phyloP scores from a whole-genome alignment of 2,888 invertebrate genomes.

The Drosophila siamana region DNA sequence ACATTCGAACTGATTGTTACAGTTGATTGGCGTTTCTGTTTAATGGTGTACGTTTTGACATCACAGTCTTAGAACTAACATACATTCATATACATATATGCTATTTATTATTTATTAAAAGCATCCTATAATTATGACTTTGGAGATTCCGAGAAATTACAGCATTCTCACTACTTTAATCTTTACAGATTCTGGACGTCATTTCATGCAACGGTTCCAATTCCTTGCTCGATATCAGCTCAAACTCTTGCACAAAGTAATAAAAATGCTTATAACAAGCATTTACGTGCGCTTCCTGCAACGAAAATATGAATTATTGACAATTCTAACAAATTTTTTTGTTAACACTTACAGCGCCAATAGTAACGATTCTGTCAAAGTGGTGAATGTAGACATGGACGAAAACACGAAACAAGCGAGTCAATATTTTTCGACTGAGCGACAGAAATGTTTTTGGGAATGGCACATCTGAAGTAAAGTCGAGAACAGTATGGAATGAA shows the following conservation, averaged over 20 bases:
- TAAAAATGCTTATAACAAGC: slow-evolving; percentile 98
- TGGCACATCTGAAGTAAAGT: slow-evolving; percentile 89
- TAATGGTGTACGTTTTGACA: slow-evolving; percentile 48
- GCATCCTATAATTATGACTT: slow-evolving; percentile 57
- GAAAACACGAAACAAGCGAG: slow-evolving; percentile 94
- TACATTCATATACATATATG: slow-evolving; percentile 34
- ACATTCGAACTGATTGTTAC: background rate
- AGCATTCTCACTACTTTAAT: slow-evolving; percentile 28
- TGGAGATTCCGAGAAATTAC: slow-evolving; percentile 39
- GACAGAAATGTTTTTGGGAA: slow-evolving; percentile 94
- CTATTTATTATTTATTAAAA: slow-evolving; percentile 40
- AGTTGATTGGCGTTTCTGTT: slow-evolving; percentile 31
- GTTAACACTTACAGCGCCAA: slow-evolving; percentile 91
- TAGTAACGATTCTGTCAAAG: slow-evolving; percentile 94
- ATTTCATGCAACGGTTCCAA: slow-evolving; percentile 93
- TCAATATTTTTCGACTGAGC: slow-evolving; percentile 94
- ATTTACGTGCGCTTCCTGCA: slow-evolving; percentile 94
- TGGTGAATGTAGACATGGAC: slow-evolving; percentile 98
- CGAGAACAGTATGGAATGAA: background rate
- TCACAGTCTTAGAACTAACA: slow-evolving; percentile 56
- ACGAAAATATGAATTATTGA: slow-evolving; percentile 2
- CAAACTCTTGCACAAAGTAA: slow-evolving; percentile 95
- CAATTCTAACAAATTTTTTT: background rate
- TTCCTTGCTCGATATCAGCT: slow-evolving; percentile 92
- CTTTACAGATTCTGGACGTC: slow-evolving; percentile 90